These are phyloP conservation scores for Pelodytes ibericus DNA, from an alignment of 2,797 vertebrate species.

Conservation along the genomic window DNA sequence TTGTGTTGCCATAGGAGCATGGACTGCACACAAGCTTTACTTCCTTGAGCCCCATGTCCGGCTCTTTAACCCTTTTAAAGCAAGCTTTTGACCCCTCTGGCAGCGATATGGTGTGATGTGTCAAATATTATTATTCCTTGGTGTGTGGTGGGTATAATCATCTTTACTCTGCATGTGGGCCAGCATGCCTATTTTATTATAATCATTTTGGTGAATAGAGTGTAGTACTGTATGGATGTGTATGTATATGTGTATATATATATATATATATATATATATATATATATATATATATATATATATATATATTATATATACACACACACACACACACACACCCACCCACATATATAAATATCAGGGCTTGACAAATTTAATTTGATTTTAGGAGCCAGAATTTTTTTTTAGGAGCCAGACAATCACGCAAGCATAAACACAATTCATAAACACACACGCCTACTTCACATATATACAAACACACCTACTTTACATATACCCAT, in stretches of 20 bases:
- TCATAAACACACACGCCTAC: too few species aligned
- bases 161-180: background rate
- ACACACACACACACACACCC: too few species aligned
- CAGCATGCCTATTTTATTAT: background rate
- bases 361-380: too few species aligned
- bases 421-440: too few species aligned
- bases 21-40: slow-evolving; percentile 83
- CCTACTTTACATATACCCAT: too few species aligned
- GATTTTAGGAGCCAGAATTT: too few species aligned
- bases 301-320: too few species aligned
- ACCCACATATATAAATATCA: too few species aligned
- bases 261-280: background rate
- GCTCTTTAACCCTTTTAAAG: slow-evolving; percentile 66
- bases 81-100: slow-evolving; percentile 22
- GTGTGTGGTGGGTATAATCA: background rate
- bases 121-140: background rate
- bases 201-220: too few species aligned
- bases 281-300: too few species aligned
- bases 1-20: slow-evolving; percentile 95
- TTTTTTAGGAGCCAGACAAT: too few species aligned
- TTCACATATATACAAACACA: too few species aligned
- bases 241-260: background rate
- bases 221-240: background rate
- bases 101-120: slow-evolving; percentile 6
- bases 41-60: slow-evolving; percentile 74